These are phyloP conservation scores for Eucriotettix oculatus DNA, from an alignment of 2,888 invertebrate genomes.

Conservation along the genomic window DNA sequence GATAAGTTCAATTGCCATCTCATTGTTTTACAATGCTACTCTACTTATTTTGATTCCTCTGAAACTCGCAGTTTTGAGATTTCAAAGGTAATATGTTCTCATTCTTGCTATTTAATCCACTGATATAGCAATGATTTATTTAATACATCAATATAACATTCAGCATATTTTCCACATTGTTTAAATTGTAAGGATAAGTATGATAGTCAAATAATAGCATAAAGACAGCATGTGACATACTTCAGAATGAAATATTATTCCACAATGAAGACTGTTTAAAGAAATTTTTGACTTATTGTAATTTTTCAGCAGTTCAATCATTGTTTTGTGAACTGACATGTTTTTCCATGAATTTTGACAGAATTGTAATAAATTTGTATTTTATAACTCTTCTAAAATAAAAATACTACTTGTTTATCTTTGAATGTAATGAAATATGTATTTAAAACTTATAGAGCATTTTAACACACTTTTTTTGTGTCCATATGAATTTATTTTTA, in stretches of 20 bases:
- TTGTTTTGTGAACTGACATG: no score
- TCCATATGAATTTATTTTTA: background rate
- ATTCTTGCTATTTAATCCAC: background rate
- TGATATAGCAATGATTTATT: no score
- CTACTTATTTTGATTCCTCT: slow-evolving; percentile 39
- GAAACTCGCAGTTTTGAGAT: slow-evolving; percentile 1
- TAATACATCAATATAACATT: background rate
- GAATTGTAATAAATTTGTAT: no score
- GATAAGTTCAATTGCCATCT: slow-evolving; percentile 52
- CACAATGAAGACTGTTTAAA: no score
- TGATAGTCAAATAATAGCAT: no score
- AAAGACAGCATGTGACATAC: no score
- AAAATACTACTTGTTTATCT: background rate
- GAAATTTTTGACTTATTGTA: no score
- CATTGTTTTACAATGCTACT: slow-evolving; percentile 52
- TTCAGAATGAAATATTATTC: no score
- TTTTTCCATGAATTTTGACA: no score
- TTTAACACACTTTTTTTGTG: background rate
- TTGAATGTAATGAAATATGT: background rate
- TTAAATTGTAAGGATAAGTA: no score
- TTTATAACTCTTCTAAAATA: no score
- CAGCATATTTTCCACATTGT: background rate
- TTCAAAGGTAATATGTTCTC: slow-evolving; percentile 4
- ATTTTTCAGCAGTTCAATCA: no score
- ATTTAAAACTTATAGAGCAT: background rate